Evolutionary conservation across 2,113 vertebrate species (phyloP), one percentile per base, ranked within the genome.

Genomic region (Archocentrus centrarchus): DNA sequence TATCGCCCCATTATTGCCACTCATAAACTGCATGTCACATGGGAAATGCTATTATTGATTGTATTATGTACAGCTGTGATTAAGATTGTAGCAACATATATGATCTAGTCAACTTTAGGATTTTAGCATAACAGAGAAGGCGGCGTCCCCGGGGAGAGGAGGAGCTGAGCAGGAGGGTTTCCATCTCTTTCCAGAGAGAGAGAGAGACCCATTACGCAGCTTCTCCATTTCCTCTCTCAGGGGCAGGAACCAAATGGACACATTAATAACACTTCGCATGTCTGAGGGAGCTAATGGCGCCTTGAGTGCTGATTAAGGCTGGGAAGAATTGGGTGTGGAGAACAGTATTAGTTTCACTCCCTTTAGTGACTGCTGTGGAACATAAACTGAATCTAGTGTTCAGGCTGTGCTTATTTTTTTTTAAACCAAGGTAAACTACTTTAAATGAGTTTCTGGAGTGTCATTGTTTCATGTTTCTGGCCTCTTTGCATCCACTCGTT

Each of bases 231-330:
- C 93, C 94, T 88, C 79, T 91, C 85, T 85, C 84, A 60, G 82
- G 89, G 81, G 82, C 87, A 79, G 84, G n/a, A 92, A 80, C 70
- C 86, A 89, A 93, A 93, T 94, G 92, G 89, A 91, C 53, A 82
- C 92, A 94, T 94, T 95, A 94, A 91, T 87, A 92, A 87, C 85
- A 50, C 88, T 81, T 83, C 50, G 60, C 86, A 82, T 79, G 86
- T 92, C 85, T 86, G 84, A 77, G 73, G 82, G 79, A 81, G 87
- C 86, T 94, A 91, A 93, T 92, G 93, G 83, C 6, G 82, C 89
- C 84, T 86, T 89, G 88, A 94, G 92, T 92, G 90, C 93, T 89
- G 92, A 92, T 92, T 90, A 93, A 73, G 68, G 83, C 63, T 70
- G 53, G 60, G 77, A 77, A 59, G 88, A 64, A 39, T 39, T 22